These are phyloP conservation scores for Ceratoteleas bidentatus DNA, from an alignment of 1,140 invertebrate species.

Conservation along the genomic window DNA sequence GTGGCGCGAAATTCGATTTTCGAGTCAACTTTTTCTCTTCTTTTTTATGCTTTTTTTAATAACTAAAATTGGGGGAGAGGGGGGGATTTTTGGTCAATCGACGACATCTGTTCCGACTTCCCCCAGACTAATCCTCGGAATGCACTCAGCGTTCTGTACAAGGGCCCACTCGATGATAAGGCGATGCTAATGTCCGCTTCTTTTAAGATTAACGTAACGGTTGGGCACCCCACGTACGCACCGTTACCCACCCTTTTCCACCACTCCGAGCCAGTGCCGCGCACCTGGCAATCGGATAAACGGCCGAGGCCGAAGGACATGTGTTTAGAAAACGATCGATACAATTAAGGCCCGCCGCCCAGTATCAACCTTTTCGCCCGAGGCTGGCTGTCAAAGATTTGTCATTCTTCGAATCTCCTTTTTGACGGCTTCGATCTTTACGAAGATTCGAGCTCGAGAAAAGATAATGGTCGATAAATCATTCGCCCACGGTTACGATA, in stretches of 20 bases:
- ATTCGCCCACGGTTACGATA: too few relatives aligned
- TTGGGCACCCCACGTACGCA: constrained; percentile 37
- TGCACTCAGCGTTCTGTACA: not conserved
- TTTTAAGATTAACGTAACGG: constrained; percentile 54
- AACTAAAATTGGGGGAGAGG: too few relatives aligned
- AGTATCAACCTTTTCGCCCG: too few relatives aligned
- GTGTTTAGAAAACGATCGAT: constrained; percentile 48
- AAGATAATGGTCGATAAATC: too few relatives aligned
- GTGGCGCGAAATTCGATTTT: not conserved
- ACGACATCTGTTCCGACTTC: constrained; percentile 15
- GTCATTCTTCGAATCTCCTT: too few relatives aligned
- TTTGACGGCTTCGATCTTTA: too few relatives aligned
- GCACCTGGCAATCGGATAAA: constrained; percentile 54
- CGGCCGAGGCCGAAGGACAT: constrained; percentile 30
- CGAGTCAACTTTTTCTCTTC: not conserved
- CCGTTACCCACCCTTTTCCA: constrained; percentile 53
- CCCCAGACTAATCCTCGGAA: constrained; percentile 10
- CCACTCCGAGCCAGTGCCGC: constrained; percentile 9
- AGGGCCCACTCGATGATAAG: constrained; percentile 28
- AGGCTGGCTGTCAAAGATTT: too few relatives aligned
- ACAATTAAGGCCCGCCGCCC: constrained; percentile 13
- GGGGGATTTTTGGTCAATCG: not conserved
- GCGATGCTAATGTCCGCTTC: constrained; percentile 45
- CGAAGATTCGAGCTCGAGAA: too few relatives aligned
- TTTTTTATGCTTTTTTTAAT: not conserved